A percentile compares a stretch with the other conserved stretches of the same genome.
These are phyloP conservation scores for Tamias sibiricus DNA, from an alignment of 2,113 vertebrate species.

Conservation along the genomic window DNA sequence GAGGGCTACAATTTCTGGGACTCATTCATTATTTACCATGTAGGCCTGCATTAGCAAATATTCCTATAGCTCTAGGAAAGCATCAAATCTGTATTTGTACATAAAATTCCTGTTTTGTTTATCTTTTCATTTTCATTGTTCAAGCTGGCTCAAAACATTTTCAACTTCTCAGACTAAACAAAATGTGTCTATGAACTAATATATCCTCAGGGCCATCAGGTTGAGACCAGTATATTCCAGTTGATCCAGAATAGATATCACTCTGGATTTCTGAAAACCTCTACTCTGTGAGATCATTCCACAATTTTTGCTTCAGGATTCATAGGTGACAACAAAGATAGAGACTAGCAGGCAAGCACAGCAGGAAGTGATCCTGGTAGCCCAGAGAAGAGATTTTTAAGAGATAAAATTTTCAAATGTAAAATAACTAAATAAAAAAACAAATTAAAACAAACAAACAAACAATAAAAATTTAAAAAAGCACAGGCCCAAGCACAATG, in stretches of 20 bases:
- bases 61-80: background rate
- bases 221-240: background rate
- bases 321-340: background rate
- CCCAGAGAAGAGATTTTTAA: background rate
- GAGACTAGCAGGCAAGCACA: background rate
- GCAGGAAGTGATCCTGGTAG: background rate
- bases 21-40: background rate
- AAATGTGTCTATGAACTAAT: background rate
- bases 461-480: background rate
- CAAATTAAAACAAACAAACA: background rate
- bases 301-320: background rate
- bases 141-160: background rate
- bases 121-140: background rate
- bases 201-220: background rate
- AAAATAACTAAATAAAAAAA: background rate
- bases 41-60: background rate
- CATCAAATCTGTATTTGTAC: background rate
- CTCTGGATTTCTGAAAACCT: background rate
- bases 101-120: background rate
- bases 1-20: too few species aligned
- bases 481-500: too few species aligned
- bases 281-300: background rate
- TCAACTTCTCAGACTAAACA: background rate
- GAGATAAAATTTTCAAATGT: background rate
- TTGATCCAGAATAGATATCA: background rate